Base-by-base conservation (phyloP, 2,797 vertebrate species). In the Gorsachius magnificus region DNA sequence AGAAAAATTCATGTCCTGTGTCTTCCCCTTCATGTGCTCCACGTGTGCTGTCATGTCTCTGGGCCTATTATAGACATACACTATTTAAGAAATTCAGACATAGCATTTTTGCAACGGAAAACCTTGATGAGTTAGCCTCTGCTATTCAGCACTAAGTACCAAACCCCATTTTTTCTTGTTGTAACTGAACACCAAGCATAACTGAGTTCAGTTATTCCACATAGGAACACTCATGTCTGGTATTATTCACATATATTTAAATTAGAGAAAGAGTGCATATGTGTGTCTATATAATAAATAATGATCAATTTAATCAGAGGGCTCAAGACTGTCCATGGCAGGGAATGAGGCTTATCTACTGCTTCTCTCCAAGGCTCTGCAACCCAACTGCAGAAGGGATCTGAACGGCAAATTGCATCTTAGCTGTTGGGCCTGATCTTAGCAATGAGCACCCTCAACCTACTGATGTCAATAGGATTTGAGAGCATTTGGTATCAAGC, bases 1-100 rank as follows among this genome's bases (percentile, higher is more conserved):
- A 96, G 84, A 97, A 94, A 97, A 96, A 94, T 92, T 92, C 68
- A 43, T 56, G 90, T 93, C 93, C 72, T 83, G 7, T 87, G 92
- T 93, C 89, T 92, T 97, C 63, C 89, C 89, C 90, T 93, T 91
- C 66, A 70, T 78, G 84, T 57, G 38, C 38, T 95, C 81, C 91
- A 89, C 87, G 0, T 94, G 89, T 95, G 82, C 95, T 89, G 94
- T 96, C 92, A 93, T 93, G 95, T 95, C 93, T 89, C 83, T 76
- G 83, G 61, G 79, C 69, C 84, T 74, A 22, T 86, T 83, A 61
- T 1, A 94, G 89, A 69, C 65, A 87, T 36, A 79, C 53, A 48
- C 35, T 87, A 68, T 87, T 83, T 66, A 65, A 93, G 81, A 95
- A 95, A 93, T 81, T 86, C 84, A 93, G 75, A 87, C 48, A 26